Base-by-base conservation (phyloP, 1,140 invertebrate species). In the Hermetia illucens region DNA sequence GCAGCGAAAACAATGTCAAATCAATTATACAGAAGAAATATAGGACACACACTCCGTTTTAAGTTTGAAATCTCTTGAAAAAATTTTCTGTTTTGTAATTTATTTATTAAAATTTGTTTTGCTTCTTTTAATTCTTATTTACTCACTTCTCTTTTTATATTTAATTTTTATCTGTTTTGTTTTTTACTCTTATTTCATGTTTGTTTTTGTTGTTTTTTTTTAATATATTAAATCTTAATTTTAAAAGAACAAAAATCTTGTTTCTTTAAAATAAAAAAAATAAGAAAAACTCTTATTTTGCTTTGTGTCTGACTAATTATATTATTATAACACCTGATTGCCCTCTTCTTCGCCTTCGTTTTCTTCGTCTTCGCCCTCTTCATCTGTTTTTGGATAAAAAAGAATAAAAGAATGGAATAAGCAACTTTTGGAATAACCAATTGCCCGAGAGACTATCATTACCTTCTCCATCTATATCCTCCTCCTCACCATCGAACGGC, bases 381-480 rank as follows among this genome's bases (percentile, higher is more conserved):
- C 58, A 38, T 58, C 46, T 46, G 46, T 43, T 46, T 43, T 40
- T 22, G 12, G 24, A 31, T 20, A 39, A 41, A 34, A 40, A 13
- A 16, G 27, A 41, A 10, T 38, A 38, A 13, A 35, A 19, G 5
- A 36, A 6, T 36, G 2, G 3, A 36, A 21, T 4, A 36, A 30
- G n/a, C 18, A 27, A 32, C 35, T 27, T 9, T 27, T 27, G 10
- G 17, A 41, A 12, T 16, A 22, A 30, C n/a, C n/a, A n/a, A n/a
- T n/a, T n/a, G n/a, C n/a, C n/a, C n/a, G n/a, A n/a, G n/a, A n/a
- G n/a, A n/a, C n/a, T n/a, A n/a, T n/a, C n/a, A n/a, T 46, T 48
- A 70, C 68, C 70, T 63, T 72, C 66, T 10, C 61, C 66, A 42
- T 72, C 71, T 41, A 71, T 61, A 38, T 71, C 63, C 35, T 71